Base-by-base conservation (phyloP, 1,140 invertebrate species). In the Dinoponera quadriceps region DNA sequence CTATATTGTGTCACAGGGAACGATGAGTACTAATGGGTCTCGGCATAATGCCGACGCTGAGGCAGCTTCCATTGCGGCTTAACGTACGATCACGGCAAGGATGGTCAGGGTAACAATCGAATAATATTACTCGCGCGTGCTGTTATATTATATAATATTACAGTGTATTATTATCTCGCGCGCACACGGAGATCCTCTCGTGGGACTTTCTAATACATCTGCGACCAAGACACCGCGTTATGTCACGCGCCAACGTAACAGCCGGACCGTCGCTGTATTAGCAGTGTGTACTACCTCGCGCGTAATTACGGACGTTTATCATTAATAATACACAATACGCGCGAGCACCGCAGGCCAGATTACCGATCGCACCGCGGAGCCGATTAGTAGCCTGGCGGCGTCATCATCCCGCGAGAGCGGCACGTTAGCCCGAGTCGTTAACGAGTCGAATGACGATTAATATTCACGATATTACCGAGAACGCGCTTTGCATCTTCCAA, bases 141-240 rank as follows among this genome's bases (percentile, higher is more conserved):
- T n/a, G 44, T 78, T 69, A 20, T 48, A 80, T 69, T 69, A 71
- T 44, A 80, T 71, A 68, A 78, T 55, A 48, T 66, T 14, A 7
- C 20, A 71, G 57, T 20, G 20, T 20, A 20, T 68, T 80, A 29
- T 59, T 22, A 57, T 27, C 33, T 18, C 54, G 14, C 48, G n/a
- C 9, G 14, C 59, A n/a, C 29, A 44, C 38, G 22, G 14, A 33
- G 33, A 69, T 80, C 7, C 65, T 71, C 69, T 68, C 51, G 33
- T 44, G 38, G 38, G n/a, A 80, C 75, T 80, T 80, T 80, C 75
- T 80, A 71, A 69, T 57, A 44, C 63, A n/a, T 78, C 63, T 78
- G 11, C 38, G 63, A 65, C 27, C 74, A 20, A 55, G 5, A 38
- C 11, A 22, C 62, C 33, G 27, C 48, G 75, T 80, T 80, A 69